Percentiles rank a stretch among this genome's conserved stretches.
phyloP scores from a whole-genome alignment of 2,888 invertebrate species.

The Campaea margaritaria region DNA sequence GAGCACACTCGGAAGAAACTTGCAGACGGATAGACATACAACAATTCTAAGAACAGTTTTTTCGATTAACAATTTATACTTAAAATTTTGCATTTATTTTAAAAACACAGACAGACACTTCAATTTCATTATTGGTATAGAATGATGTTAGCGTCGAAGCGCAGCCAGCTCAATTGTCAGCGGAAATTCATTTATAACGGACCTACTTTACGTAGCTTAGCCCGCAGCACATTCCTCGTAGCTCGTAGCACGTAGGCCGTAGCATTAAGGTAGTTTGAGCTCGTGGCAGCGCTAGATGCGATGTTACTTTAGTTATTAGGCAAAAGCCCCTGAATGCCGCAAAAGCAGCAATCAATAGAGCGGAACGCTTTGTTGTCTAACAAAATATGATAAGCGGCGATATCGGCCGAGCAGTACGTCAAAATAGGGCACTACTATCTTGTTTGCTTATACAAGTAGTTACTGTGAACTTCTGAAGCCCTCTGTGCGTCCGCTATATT shows the following conservation, averaged over 20 bases:
- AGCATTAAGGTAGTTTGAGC: neutral
- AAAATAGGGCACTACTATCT: conserved; percentile 12
- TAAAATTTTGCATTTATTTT: too few relatives aligned
- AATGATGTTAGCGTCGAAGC: too few relatives aligned
- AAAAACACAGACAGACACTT: too few relatives aligned
- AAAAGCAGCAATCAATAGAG: conserved; percentile 25
- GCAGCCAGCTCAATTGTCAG: too few relatives aligned
- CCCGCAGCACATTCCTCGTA: neutral
- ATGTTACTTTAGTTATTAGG: too few relatives aligned
- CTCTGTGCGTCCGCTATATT: neutral
- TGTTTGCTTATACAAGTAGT: conserved; percentile 8
- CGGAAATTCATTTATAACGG: too few relatives aligned
- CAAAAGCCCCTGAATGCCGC: neutral
- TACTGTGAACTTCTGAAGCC: neutral
- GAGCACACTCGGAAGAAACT: too few relatives aligned
- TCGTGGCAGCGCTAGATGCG: neutral
- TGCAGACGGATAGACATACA: too few relatives aligned
- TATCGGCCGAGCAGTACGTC: conserved; percentile 16
- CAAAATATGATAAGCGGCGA: conserved; percentile 19
- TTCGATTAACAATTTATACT: too few relatives aligned
- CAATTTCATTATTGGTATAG: too few relatives aligned
- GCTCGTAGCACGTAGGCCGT: neutral
- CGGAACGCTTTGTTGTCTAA: conserved; percentile 30
- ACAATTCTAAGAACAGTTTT: too few relatives aligned
- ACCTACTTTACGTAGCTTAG: too few relatives aligned